Base-by-base conservation (phyloP, 2,888 invertebrate genomes). In the Gerris lacustris region DNA sequence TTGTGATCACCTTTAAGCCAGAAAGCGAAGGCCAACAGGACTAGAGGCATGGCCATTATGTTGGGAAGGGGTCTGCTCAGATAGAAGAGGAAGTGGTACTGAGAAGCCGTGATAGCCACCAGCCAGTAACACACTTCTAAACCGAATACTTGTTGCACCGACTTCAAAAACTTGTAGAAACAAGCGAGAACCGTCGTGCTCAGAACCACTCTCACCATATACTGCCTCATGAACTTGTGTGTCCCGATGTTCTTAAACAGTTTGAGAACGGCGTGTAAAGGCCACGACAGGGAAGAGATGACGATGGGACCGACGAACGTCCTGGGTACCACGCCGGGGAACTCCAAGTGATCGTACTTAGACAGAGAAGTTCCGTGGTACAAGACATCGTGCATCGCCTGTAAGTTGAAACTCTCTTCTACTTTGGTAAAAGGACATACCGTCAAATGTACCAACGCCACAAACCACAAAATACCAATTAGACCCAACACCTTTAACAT, bases 41-140 rank as follows among this genome's bases (percentile, higher is more conserved):
- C 97, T 96, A 82, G 73, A 69, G 93, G 91, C 78, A 98, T 81
- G 63, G 92, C 96, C 86, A 98, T 91, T 47, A 91, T 92, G 81
- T 99, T 99, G 70, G 99, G 98, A 77, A 99, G 83, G 11, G 96
- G 90, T 73, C 99, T 86, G 77, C 94, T 93, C 82, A 94, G 86
- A 80, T 99, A 99, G 81, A 95, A 99, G 86, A 97, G 89, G 79
- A 98, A 95, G 82, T 99, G 99, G 81, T 97, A 99, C 81, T 99
- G 99, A 0, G 95, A 89, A 31, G 90, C 86, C 2, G 93, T 94
- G 71, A 98, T 87, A 6, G 88, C 81, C 43, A 90, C 85, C 78
- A 90, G 90, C 94, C 94, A 94, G 79, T 88, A 85, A 6, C 89
- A 85, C 78, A 92, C 90, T 75, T 87, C 85, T 71, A 82, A 80